Evolutionary conservation across 2,797 vertebrate genomes (phyloP).

Genomic region (Falco berigora): DNA sequence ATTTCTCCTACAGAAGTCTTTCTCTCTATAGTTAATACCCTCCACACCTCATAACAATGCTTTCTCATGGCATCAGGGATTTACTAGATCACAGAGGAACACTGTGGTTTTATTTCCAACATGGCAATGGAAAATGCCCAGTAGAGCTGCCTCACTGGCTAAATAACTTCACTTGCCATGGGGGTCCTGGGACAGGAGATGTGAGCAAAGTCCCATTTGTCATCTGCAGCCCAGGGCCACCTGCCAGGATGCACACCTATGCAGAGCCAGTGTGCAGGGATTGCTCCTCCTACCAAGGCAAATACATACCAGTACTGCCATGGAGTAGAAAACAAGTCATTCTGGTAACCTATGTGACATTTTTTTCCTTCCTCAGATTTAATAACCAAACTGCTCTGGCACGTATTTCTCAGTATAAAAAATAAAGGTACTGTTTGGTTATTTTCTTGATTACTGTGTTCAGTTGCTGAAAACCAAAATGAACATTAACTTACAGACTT

Average conservation of each 20-base stretch:
- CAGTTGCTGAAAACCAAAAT: neutral
- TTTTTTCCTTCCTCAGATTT: neutral
- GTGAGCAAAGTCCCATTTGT: neutral
- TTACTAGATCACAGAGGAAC: neutral
- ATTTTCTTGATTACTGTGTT: neutral
- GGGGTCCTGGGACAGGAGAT: neutral
- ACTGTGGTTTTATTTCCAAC: neutral
- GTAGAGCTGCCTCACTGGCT: rapidly evolving
- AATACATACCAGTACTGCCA: neutral
- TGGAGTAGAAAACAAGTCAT: neutral
- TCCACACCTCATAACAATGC: neutral
- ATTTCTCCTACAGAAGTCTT: neutral
- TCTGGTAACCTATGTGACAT: neutral
- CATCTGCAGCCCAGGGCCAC: neutral
- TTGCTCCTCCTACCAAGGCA: neutral
- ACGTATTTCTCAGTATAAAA: neutral
- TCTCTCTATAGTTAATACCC: neutral
- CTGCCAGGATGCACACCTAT: neutral
- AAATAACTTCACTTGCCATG: neutral
- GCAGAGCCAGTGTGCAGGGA: neutral
- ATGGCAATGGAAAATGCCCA: neutral
- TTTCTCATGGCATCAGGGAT: neutral
- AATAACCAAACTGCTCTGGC: neutral
- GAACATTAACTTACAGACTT: neutral
- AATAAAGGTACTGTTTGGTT: neutral